Conservation (phyloP, 2,797 vertebrate species). For the Cephalopachus bancanus region DNA sequence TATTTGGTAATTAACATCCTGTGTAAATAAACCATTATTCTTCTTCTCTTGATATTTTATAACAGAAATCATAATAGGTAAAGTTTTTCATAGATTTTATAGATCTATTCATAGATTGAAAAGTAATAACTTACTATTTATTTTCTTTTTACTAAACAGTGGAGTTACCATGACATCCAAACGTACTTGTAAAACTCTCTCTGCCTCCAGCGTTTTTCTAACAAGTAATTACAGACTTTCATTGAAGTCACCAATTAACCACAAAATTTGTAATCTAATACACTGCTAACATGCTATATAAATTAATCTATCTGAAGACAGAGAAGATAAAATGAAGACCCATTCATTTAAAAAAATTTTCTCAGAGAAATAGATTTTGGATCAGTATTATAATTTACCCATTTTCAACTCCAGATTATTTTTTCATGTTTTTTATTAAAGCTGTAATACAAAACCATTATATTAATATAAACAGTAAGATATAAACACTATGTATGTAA, state of each 20-base stretch:
- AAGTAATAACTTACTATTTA: background rate
- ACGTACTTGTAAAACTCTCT: background rate
- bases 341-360: constrained; percentile 20
- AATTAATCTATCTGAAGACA: background rate
- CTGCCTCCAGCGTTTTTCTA: background rate
- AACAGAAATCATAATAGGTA: background rate
- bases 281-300: background rate
- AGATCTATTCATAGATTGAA: background rate
- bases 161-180: background rate
- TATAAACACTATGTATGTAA: background rate
- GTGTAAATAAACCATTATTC: background rate
- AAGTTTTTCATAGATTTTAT: background rate
- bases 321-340: background rate
- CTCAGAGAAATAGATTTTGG: background rate
- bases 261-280: background rate
- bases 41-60: background rate
- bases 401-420: constrained; percentile 7
- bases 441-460: background rate
- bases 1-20: background rate
- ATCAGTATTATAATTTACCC: constrained; percentile 3
- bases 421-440: background rate
- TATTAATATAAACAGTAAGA: background rate
- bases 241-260: background rate
- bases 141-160: background rate
- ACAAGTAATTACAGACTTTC: background rate